Percentiles rank a stretch among this genome's conserved stretches.
These are phyloP conservation scores for Zaprionus capensis DNA, from an alignment of 1,140 invertebrate species.

Conservation along the genomic window DNA sequence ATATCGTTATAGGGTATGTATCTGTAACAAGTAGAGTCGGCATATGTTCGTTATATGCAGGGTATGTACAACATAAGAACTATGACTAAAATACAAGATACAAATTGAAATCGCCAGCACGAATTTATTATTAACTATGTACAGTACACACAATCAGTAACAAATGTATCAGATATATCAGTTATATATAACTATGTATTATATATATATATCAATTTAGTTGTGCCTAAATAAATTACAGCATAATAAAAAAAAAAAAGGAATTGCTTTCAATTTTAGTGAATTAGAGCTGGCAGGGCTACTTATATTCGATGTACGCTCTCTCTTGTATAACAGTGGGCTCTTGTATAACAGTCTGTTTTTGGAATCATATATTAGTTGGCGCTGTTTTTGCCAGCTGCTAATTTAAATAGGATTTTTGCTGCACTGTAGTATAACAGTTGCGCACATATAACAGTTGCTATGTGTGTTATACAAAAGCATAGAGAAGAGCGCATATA, in stretches of 20 bases:
- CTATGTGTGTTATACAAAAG: neutral
- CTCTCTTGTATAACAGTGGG: conserved; percentile 27
- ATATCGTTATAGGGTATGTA: too few relatives aligned
- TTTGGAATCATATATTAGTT: neutral
- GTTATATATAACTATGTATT: conserved; percentile 5
- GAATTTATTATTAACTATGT: conserved; percentile 15
- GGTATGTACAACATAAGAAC: conserved; percentile 17
- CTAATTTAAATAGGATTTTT: neutral
- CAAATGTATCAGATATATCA: conserved; percentile 20
- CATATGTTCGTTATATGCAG: conserved; percentile 6
- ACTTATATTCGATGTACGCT: conserved; percentile 62
- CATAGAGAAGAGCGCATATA: conserved; percentile 13
- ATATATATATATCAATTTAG: conserved; percentile 12
- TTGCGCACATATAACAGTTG: conserved; percentile 1
- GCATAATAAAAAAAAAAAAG: neutral
- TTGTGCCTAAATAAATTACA: conserved; percentile 4
- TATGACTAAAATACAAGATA: conserved; percentile 12
- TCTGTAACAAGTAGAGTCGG: conserved; percentile 46
- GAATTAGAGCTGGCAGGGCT: conserved; percentile 55
- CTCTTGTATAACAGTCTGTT: conserved; percentile 18
- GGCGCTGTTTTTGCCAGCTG: neutral
- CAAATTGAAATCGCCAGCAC: conserved; percentile 1
- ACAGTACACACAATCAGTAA: conserved; percentile 27
- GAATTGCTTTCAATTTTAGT: conserved; percentile 11
- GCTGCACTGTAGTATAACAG: neutral